phyloP scores from a whole-genome alignment of 2,888 invertebrate species.

The Synanthedon myopaeformis region DNA sequence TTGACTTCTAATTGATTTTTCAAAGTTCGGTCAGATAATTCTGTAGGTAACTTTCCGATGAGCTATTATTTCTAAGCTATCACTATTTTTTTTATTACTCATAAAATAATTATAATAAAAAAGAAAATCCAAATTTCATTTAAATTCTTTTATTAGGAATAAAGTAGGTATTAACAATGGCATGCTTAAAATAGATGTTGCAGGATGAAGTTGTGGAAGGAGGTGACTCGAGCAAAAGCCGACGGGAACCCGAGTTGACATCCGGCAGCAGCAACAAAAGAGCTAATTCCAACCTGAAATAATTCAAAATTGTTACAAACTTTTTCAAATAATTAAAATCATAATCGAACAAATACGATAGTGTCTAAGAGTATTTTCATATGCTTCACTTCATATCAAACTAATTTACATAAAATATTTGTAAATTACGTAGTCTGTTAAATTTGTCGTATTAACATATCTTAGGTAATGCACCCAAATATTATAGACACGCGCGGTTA shows the following conservation, averaged over 20 bases:
- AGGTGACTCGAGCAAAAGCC: conserved; percentile 36
- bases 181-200: conserved; percentile 18
- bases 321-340: neutral
- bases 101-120: no score
- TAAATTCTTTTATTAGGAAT: neutral
- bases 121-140: neutral
- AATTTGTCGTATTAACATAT: no score
- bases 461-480: no score
- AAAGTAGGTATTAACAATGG: neutral
- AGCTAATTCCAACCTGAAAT: conserved; percentile 37
- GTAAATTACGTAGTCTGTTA: no score
- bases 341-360: no score
- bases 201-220: conserved; percentile 28
- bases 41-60: no score
- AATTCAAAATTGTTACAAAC: neutral
- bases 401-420: no score
- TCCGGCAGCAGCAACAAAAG: conserved; percentile 28
- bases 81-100: neutral
- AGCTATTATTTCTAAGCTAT: no score
- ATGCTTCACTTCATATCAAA: no score
- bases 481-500: neutral
- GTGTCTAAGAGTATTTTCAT: no score
- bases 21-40: no score
- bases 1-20: no score
- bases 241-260: conserved; percentile 37